A percentile compares a stretch with the other conserved stretches of the same genome.
Evolutionary conservation across 2,888 invertebrate genomes (phyloP).

Genomic region (Phengaris arion): DNA sequence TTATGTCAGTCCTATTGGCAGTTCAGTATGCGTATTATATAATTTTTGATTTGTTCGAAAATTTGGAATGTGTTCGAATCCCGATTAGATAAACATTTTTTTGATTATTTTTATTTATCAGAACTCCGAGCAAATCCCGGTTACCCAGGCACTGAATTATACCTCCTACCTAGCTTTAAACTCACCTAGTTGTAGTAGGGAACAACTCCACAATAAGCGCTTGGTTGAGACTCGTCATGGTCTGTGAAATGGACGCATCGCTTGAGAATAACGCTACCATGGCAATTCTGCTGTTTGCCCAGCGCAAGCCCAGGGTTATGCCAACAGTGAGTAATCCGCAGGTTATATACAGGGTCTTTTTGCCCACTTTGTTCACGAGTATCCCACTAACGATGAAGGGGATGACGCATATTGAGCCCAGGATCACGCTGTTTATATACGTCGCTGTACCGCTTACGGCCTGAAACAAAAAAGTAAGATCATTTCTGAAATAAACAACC

Average conservation of each 20-base stretch:
- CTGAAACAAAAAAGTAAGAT: constrained; percentile 39
- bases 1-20: no score
- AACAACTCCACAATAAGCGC: constrained; percentile 51
- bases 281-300: constrained; percentile 49
- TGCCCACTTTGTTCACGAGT: constrained; percentile 52
- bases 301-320: constrained; percentile 48
- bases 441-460: constrained; percentile 50
- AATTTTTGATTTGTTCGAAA: no score
- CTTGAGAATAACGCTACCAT: constrained; percentile 55
- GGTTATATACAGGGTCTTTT: constrained; percentile 48
- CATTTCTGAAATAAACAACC: no score
- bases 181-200: constrained; percentile 55
- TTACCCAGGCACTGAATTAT: no score
- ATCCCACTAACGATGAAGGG: constrained; percentile 49
- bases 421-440: constrained; percentile 53
- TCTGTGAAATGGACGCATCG: constrained; percentile 49
- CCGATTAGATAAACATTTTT: no score
- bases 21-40: no score
- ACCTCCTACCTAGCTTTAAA: neutral
- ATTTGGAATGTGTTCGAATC: no score
- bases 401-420: constrained; percentile 47
- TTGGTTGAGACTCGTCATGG: constrained; percentile 51
- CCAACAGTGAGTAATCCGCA: constrained; percentile 44
- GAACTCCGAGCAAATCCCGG: no score
- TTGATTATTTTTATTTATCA: no score